These are phyloP conservation scores for Porites australiensis DNA, from an alignment of 64 coral and sea anemone genomes.

Conservation along the genomic window DNA sequence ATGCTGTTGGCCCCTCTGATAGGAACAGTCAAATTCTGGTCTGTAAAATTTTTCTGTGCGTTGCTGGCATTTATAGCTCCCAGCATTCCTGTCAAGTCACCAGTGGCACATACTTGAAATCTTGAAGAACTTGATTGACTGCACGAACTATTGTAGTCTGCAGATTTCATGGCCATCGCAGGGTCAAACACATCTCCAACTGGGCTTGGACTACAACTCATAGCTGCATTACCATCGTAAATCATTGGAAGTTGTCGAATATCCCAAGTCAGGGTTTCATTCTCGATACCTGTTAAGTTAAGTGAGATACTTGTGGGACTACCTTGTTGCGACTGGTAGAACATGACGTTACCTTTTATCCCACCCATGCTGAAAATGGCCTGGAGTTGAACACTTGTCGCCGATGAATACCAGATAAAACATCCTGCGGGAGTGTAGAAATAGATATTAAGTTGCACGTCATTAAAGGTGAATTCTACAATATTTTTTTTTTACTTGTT, in stretches of 20 bases:
- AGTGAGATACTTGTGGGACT: slow-evolving; percentile 55
- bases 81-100: slow-evolving; percentile 75
- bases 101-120: slow-evolving; percentile 74
- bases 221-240: slow-evolving; percentile 74
- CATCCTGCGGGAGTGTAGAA: slow-evolving; percentile 49
- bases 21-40: slow-evolving; percentile 50
- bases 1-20: slow-evolving; percentile 76
- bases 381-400: slow-evolving; percentile 25
- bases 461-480: too few species aligned
- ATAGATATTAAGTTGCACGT: too few species aligned
- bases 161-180: slow-evolving; percentile 4
- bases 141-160: slow-evolving; percentile 6
- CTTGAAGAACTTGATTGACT: neutral
- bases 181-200: slow-evolving; percentile 64
- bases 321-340: slow-evolving; percentile 20
- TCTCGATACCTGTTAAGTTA: slow-evolving; percentile 54
- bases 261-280: slow-evolving; percentile 59
- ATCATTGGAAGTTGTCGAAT: slow-evolving; percentile 82
- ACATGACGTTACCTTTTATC: slow-evolving; percentile 63
- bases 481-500: too few species aligned
- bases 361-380: slow-evolving; percentile 84
- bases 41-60: slow-evolving; percentile 12
- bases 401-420: neutral
- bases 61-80: slow-evolving; percentile 37
- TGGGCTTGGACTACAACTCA: slow-evolving; percentile 41